Percentiles rank a stretch among this genome's conserved stretches.
phyloP scores from a whole-genome alignment of 2,797 vertebrate species.

The Chelidonichthys spinosus region DNA sequence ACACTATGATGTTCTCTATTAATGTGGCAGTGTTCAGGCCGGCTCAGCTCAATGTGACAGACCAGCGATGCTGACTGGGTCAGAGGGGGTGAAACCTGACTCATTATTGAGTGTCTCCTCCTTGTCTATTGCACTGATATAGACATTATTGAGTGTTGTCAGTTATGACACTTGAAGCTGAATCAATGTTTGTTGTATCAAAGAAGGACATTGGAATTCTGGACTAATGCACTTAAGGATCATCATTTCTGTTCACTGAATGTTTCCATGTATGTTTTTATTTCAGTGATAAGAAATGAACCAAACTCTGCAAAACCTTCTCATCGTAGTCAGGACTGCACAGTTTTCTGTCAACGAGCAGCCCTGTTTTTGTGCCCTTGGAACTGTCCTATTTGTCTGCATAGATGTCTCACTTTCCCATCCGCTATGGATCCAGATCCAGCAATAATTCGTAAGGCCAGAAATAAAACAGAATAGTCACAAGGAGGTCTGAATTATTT shows the following conservation, averaged over 20 bases:
- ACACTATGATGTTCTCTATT: constrained; percentile 55
- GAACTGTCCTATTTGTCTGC: constrained; percentile 44
- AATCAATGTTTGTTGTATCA: constrained; percentile 66
- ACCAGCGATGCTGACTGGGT: constrained; percentile 61
- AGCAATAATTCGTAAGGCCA: constrained; percentile 72
- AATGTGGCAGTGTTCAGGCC: constrained; percentile 34
- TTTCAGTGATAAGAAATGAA: background rate
- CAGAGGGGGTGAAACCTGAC: constrained; percentile 59
- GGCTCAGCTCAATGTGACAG: constrained; percentile 37
- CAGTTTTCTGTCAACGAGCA: constrained; percentile 3
- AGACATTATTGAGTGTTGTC: constrained; percentile 75
- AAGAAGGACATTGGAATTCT: constrained; percentile 31
- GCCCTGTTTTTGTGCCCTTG: constrained; percentile 46
- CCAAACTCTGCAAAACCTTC: background rate
- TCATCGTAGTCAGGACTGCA: constrained; percentile 1
- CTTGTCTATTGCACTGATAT: constrained; percentile 65
- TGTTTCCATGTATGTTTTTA: background rate
- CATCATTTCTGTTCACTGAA: background rate
- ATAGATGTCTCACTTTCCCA: constrained; percentile 58
- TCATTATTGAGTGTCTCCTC: constrained; percentile 64
- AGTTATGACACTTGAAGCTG: constrained; percentile 66
- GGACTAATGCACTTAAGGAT: background rate
- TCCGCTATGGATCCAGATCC: constrained; percentile 64
- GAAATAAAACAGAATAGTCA: constrained; percentile 78
- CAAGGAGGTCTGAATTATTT: constrained; percentile 84